A percentile compares a stretch with the other conserved stretches of the same genome.
phyloP scores from a whole-genome alignment of 2,888 invertebrate genomes.

The Euplexia lucipara region DNA sequence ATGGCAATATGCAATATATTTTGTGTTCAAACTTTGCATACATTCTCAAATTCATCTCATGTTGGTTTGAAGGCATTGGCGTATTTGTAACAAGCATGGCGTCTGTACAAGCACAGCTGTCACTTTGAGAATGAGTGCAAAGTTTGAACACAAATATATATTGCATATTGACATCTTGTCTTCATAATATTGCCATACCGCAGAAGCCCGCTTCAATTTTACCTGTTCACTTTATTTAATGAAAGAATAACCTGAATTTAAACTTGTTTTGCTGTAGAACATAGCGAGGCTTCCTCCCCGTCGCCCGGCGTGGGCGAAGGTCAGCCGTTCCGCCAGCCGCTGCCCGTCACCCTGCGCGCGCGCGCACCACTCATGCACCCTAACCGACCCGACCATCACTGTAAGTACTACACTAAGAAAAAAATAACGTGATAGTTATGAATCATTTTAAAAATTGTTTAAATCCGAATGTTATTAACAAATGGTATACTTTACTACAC shows the following conservation, averaged over 20 bases:
- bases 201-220: too few species aligned
- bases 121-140: too few species aligned
- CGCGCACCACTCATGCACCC: constrained; percentile 76
- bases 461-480: too few species aligned
- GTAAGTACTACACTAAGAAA: constrained; percentile 61
- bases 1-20: neutral
- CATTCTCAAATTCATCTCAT: neutral
- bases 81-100: too few species aligned
- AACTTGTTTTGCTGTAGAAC: constrained; percentile 33
- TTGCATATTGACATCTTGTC: too few species aligned
- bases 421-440: neutral
- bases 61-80: too few species aligned
- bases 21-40: neutral
- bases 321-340: constrained; percentile 93
- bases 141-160: too few species aligned
- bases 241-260: neutral
- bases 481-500: too few species aligned
- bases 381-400: constrained; percentile 75
- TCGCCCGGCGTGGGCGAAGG: constrained; percentile 82
- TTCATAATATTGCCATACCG: too few species aligned
- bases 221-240: neutral
- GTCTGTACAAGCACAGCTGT: too few species aligned
- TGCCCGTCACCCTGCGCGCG: constrained; percentile 89
- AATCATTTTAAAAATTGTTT: too few species aligned
- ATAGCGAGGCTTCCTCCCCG: constrained; percentile 67